Evolutionary conservation across 2,113 vertebrate species (phyloP).

Genomic region (Charadrius vociferus): DNA sequence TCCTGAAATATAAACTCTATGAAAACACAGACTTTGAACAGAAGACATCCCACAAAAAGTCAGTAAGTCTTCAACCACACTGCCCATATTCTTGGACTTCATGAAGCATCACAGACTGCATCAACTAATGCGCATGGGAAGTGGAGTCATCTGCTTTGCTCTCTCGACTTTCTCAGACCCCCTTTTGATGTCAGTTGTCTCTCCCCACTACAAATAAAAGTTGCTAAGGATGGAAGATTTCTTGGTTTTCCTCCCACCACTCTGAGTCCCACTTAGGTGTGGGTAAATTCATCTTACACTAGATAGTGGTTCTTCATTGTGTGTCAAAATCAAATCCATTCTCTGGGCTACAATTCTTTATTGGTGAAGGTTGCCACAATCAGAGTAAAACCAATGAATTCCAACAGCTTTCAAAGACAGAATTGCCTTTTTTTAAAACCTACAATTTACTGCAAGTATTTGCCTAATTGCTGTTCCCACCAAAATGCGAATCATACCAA

Average conservation of each 20-base stretch:
- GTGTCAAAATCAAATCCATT: background rate
- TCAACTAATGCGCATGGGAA: background rate
- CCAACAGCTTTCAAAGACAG: background rate
- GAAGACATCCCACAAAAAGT: background rate
- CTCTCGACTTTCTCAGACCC: background rate
- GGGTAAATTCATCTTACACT: background rate
- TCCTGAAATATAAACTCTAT: background rate
- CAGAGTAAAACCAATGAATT: background rate
- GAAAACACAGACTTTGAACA: background rate
- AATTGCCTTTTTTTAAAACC: background rate
- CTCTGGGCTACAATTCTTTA: background rate
- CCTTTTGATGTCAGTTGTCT: background rate
- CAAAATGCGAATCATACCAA: background rate
- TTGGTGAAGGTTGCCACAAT: background rate
- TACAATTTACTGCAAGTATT: background rate
- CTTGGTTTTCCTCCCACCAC: background rate
- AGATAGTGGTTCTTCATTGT: rapidly evolving
- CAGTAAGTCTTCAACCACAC: background rate
- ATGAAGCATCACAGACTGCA: background rate
- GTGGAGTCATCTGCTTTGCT: background rate
- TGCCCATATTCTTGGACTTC: background rate
- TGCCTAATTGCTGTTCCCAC: background rate
- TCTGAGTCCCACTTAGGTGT: background rate
- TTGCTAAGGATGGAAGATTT: background rate
- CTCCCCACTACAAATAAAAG: background rate